Conservation (phyloP, 23 tunicate genomes). For the Clavelina lepadiformis region DNA sequence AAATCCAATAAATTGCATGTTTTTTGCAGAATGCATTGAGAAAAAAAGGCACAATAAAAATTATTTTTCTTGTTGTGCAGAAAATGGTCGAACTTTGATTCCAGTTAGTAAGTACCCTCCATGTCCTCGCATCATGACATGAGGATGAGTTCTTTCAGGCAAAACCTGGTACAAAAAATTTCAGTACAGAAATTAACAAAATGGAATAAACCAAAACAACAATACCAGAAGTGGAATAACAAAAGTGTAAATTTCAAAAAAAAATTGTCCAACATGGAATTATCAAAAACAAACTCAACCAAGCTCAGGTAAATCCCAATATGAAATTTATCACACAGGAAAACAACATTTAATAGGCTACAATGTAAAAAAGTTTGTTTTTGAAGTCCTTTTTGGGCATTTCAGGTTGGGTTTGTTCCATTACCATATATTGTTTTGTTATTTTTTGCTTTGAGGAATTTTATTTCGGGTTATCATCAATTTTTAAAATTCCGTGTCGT, state of each 20-base stretch:
- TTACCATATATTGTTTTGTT: too few relatives aligned
- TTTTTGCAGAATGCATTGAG: too few relatives aligned
- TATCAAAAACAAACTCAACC: too few relatives aligned
- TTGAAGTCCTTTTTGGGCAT: too few relatives aligned
- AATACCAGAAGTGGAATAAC: constrained; percentile 13
- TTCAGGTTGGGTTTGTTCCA: too few relatives aligned
- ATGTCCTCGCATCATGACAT: constrained; percentile 68
- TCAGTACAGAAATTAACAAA: not conserved
- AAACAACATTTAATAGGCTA: not conserved
- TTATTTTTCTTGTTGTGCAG: too few relatives aligned
- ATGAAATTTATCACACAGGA: not conserved
- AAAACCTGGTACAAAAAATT: constrained; percentile 38
- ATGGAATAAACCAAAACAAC: not conserved
- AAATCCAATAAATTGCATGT: too few relatives aligned
- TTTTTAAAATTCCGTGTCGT: too few relatives aligned
- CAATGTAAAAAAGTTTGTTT: not conserved
- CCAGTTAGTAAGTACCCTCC: constrained; percentile 87
- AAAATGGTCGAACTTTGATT: constrained; percentile 54
- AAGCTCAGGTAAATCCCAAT: not conserved
- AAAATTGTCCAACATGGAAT: too few relatives aligned
- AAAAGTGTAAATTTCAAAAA: not conserved
- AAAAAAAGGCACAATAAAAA: too few relatives aligned
- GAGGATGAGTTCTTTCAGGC: constrained; percentile 91
- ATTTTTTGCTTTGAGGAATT: too few relatives aligned
- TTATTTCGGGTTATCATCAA: too few relatives aligned